Conservation (phyloP, 2,113 vertebrate species). For the Larimichthys crocea region DNA sequence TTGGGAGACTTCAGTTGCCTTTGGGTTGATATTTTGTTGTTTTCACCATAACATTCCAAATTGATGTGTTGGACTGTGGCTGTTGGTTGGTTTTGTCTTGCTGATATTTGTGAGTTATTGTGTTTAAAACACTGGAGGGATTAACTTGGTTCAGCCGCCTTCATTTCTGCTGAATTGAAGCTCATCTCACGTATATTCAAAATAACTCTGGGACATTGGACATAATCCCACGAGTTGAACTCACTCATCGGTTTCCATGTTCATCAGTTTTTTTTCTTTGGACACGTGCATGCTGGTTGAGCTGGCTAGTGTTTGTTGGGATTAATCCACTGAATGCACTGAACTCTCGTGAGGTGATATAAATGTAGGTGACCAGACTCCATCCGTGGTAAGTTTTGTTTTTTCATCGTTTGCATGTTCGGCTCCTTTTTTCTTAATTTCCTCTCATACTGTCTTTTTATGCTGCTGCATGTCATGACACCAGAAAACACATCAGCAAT, state of each 20-base stretch:
- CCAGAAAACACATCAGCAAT: slow-evolving; percentile 24
- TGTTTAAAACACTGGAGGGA: background rate
- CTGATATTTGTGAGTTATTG: background rate
- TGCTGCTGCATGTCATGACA: background rate
- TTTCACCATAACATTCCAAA: slow-evolving; percentile 68
- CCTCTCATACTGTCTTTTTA: slow-evolving; percentile 16
- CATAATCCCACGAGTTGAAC: background rate
- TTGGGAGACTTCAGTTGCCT: slow-evolving; percentile 62
- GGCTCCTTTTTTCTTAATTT: slow-evolving; percentile 17
- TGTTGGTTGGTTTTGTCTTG: slow-evolving; percentile 31
- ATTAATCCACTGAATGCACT: slow-evolving; percentile 49
- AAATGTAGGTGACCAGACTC: slow-evolving; percentile 48
- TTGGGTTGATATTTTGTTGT: slow-evolving; percentile 61
- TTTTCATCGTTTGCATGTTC: slow-evolving; percentile 57
- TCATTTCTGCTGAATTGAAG: slow-evolving; percentile 8
- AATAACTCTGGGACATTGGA: background rate
- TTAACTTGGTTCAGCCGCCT: slow-evolving; percentile 29
- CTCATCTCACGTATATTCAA: background rate
- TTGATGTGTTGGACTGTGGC: slow-evolving; percentile 44
- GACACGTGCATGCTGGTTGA: slow-evolving; percentile 92
- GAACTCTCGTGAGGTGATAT: slow-evolving; percentile 57
- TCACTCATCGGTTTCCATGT: slow-evolving; percentile 66
- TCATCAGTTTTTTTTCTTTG: slow-evolving; percentile 50
- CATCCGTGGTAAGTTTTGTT: slow-evolving; percentile 78
- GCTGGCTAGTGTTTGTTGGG: slow-evolving; percentile 86